phyloP scores from a whole-genome alignment of 1,140 invertebrate species.

The Temnothorax curvispinosus region DNA sequence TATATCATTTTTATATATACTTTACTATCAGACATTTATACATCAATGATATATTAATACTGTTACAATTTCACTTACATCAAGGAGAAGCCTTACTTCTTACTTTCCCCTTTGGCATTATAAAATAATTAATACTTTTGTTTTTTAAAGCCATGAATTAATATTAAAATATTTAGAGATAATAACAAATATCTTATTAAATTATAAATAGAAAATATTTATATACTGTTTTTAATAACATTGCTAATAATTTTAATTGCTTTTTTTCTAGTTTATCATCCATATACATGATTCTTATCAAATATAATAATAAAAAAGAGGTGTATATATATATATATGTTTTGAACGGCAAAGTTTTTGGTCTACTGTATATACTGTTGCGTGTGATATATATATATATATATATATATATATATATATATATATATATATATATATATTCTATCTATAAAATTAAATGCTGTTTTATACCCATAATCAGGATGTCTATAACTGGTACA shows the following conservation, averaged over 20 bases:
- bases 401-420: background rate
- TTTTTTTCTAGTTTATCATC: constrained; percentile 7
- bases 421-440: too few species aligned
- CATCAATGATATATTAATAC: constrained; percentile 31
- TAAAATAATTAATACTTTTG: constrained; percentile 27
- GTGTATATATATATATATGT: constrained; percentile 13
- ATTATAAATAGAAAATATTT: constrained; percentile 29
- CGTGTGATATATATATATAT: background rate
- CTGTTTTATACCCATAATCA: background rate
- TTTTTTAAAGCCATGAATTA: constrained; percentile 34
- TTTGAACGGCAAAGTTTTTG: background rate
- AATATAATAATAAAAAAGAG: constrained; percentile 48
- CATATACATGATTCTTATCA: constrained; percentile 6
- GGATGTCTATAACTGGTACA: constrained; percentile 1
- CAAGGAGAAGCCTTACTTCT: background rate
- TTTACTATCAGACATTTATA: constrained; percentile 30
- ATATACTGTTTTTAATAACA: constrained; percentile 19
- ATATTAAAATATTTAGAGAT: constrained; percentile 27
- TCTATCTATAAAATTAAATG: constrained; percentile 16
- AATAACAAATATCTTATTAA: constrained; percentile 27
- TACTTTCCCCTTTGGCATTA: constrained; percentile 29
- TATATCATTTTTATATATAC: constrained; percentile 4
- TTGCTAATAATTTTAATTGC: constrained; percentile 30
- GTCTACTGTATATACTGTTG: constrained; percentile 5
- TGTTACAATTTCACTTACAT: constrained; percentile 15